Percentiles rank a stretch among this genome's conserved stretches.
These are phyloP conservation scores for Proctacanthus coquilletti DNA, from an alignment of 1,140 invertebrate genomes.

Conservation along the genomic window DNA sequence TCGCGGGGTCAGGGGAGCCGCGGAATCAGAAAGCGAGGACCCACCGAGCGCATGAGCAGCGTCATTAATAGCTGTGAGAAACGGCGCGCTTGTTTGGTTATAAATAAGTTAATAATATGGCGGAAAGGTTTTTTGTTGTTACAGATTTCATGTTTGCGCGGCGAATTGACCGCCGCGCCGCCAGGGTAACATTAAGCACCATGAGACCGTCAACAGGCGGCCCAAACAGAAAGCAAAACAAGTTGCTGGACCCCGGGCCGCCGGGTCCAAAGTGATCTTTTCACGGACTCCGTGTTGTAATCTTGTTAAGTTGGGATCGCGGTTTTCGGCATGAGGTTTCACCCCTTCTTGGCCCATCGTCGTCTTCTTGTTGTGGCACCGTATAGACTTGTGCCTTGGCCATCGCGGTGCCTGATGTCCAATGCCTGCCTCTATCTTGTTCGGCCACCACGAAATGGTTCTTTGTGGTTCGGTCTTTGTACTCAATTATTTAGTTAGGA, in stretches of 20 bases:
- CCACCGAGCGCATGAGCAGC: background rate
- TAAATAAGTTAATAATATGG: slow-evolving; percentile 1
- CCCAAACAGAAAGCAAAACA: background rate
- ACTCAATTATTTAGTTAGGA: no score
- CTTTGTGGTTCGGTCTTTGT: no score
- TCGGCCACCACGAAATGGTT: background rate
- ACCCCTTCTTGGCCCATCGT: background rate
- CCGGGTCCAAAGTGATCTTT: background rate
- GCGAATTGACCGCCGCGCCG: background rate
- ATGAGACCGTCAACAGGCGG: background rate
- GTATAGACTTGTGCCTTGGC: background rate
- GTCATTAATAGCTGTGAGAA: slow-evolving; percentile 1
- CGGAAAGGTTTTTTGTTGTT: background rate
- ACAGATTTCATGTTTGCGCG: background rate
- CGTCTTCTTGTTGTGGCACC: background rate
- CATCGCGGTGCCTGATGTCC: background rate
- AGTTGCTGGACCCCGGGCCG: no score
- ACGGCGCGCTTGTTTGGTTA: slow-evolving; percentile 1
- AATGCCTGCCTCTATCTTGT: background rate
- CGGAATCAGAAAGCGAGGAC: background rate
- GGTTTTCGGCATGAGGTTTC: background rate
- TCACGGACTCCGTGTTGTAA: background rate
- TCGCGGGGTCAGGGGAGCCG: no score
- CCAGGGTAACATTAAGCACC: background rate
- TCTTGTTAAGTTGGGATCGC: background rate